Base-by-base conservation (phyloP, 2,888 invertebrate species). In the Oscheius sp. region DNA sequence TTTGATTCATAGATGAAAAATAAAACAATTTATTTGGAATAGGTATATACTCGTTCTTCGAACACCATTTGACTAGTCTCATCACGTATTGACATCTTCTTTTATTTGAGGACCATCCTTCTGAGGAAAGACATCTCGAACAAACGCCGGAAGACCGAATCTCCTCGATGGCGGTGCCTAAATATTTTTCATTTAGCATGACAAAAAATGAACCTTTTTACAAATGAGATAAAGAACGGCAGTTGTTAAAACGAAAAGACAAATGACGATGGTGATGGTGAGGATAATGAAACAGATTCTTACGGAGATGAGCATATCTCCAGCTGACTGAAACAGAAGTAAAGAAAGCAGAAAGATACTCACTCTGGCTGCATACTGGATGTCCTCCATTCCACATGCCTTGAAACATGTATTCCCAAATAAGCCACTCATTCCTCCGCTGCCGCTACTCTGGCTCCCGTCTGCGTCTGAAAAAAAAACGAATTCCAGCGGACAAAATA, bases 331-430 rank as follows among this genome's bases (percentile, higher is more conserved):
- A 62, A 83, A 41, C 2, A 3, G 3, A 6, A 17, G 41, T 41
- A 36, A 26, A 26, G 22, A 5, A 1, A 24, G 14, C 2, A 38
- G 22, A 38, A 20, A 12, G 24, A 4, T 14, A 66, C 78, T 68
- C 32, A 82, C 83, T 63, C 80, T 80, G 2, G 83, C 83, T 5
- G 83, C 83, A 62, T 75, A 79, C 62, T 82, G 82, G 51, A 83
- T 82, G 51, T 83, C 83, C 41, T 83, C 83, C 81, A 82, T 80
- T 26, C 83, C 83, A 67, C 83, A 83, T 0, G 82, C 79, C 61
- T 83, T 83, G 75, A 83, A 83, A 69, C 83, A 83, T 3, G 75
- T 72, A 33, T 75, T 73, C 9, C 75, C 78, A 56, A 77, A 77
- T 12, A 77, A 67, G 0, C 67, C 67, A 24, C 44, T 44, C 62